These are phyloP conservation scores for Pseudobourletiella spinata DNA, from an alignment of 1,140 invertebrate species.

Conservation along the genomic window DNA sequence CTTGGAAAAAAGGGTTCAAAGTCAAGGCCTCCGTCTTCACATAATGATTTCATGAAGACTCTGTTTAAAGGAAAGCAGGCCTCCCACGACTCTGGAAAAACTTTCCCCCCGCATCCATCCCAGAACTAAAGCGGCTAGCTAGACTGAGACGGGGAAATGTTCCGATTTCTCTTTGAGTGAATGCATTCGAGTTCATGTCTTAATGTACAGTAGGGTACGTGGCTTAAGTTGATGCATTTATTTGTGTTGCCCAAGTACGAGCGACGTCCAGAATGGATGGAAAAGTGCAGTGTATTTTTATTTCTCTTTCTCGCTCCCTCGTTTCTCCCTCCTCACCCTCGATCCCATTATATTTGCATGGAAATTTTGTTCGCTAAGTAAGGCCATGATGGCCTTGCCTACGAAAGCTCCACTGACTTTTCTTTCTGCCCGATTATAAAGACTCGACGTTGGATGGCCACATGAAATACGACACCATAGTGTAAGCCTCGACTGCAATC, in stretches of 20 bases:
- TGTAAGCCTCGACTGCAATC: not conserved
- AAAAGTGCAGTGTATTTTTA: not conserved
- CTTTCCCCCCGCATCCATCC: too few relatives aligned
- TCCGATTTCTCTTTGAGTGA: not conserved
- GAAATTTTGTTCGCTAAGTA: constrained; percentile 2
- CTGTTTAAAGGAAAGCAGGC: too few relatives aligned
- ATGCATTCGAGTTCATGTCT: not conserved
- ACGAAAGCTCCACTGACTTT: not conserved
- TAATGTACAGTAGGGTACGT: not conserved
- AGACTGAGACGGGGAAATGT: too few relatives aligned
- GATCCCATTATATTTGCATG: constrained; percentile 13
- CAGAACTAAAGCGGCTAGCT: too few relatives aligned
- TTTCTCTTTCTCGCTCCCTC: not conserved
- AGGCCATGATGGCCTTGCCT: not conserved
- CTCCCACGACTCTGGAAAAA: too few relatives aligned
- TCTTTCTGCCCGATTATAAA: too few relatives aligned
- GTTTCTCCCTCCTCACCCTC: not conserved
- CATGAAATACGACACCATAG: not conserved
- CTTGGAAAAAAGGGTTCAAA: constrained; percentile 6
- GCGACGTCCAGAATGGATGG: not conserved
- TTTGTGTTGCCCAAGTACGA: not conserved
- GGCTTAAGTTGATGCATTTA: not conserved
- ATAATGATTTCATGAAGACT: too few relatives aligned
- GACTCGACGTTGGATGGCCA: too few relatives aligned
- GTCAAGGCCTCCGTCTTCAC: not conserved